A percentile compares a stretch with the other conserved stretches of the same genome.
phyloP scores from a whole-genome alignment of 2,888 invertebrate genomes.

The Poecilobothrus nobilitatus region DNA sequence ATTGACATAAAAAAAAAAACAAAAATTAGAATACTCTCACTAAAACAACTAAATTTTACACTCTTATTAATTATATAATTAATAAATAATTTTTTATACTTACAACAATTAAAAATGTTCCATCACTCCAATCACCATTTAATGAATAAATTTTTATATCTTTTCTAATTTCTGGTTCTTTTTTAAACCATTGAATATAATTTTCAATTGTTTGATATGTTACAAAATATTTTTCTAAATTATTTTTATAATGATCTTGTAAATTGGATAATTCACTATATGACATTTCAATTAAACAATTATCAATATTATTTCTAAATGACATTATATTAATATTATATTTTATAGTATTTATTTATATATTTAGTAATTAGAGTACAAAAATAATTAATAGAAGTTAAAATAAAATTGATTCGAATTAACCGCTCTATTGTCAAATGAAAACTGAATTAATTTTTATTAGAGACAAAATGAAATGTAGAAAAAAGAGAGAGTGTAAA shows the following conservation, averaged over 20 bases:
- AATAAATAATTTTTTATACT: too few relatives aligned
- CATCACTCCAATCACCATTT: slow-evolving; percentile 37
- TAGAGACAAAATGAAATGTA: too few relatives aligned
- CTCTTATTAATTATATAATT: too few relatives aligned
- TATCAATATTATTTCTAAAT: background rate
- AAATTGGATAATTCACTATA: slow-evolving; percentile 20
- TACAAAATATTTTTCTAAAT: slow-evolving; percentile 24
- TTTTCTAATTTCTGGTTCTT: slow-evolving; percentile 24
- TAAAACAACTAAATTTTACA: too few relatives aligned
- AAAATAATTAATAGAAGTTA: too few relatives aligned
- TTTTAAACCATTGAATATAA: slow-evolving; percentile 29
- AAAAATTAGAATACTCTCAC: too few relatives aligned
- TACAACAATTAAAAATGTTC: slow-evolving; percentile 36
- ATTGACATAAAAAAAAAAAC: too few relatives aligned
- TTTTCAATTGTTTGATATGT: slow-evolving; percentile 25
- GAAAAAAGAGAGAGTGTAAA: too few relatives aligned
- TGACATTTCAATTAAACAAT: slow-evolving; percentile 22
- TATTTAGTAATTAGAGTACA: background rate
- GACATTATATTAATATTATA: slow-evolving; percentile 10
- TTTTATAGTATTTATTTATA: slow-evolving; percentile 13
- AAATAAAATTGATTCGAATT: too few relatives aligned
- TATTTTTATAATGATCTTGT: slow-evolving; percentile 21
- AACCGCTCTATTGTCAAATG: too few relatives aligned
- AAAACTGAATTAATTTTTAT: too few relatives aligned
- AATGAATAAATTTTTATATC: slow-evolving; percentile 29